Base-by-base conservation (phyloP, 1,140 invertebrate species). In the Panonychus citri region DNA sequence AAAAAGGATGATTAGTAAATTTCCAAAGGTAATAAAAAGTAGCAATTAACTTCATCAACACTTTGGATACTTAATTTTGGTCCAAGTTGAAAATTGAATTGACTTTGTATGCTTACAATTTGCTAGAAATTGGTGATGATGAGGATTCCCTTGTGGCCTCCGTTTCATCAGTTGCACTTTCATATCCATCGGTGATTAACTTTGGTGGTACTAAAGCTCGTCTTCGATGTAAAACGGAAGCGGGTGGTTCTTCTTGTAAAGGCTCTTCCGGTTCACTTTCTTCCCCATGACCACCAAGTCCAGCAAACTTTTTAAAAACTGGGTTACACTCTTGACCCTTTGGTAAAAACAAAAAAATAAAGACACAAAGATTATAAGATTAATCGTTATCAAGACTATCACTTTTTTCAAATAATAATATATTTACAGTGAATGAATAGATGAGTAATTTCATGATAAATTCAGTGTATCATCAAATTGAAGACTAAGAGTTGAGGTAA, bases 191-290 rank as follows among this genome's bases (percentile, higher is more conserved):
- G 21, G 58, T 62, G 10, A 54, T 57, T 17, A 73, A 62, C 62
- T 74, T 74, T 2, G 72, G 71, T 15, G 72, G 72, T 7, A 73
- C 71, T 0, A 74, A 64, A 13, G 72, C 72, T 19, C 69, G 64
- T 54, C 72, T 55, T 21, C 72, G 57, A 21, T 70, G 71, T 21
- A 74, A 63, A 7, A 66, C 69, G 12, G 70, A 69, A 17, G 70
- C 70, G 1, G 72, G 71, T 5, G 72, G 72, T 13, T 61, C 61
- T 26, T 64, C 62, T 1, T 60, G 57, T 2, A 61, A 43, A 8
- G 60, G 59, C 21, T 67, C 67, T 21, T 65, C 53, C 15, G 15
- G 53, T 40, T 54, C 53, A 54, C 53, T 54, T 42, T 54, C 58
- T 28, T 58, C 51, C 42, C 56, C 65, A 46, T 57, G 55, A 40